These are phyloP conservation scores for Eupeodes latifasciatus DNA, from an alignment of 2,888 invertebrate species.

Conservation along the genomic window DNA sequence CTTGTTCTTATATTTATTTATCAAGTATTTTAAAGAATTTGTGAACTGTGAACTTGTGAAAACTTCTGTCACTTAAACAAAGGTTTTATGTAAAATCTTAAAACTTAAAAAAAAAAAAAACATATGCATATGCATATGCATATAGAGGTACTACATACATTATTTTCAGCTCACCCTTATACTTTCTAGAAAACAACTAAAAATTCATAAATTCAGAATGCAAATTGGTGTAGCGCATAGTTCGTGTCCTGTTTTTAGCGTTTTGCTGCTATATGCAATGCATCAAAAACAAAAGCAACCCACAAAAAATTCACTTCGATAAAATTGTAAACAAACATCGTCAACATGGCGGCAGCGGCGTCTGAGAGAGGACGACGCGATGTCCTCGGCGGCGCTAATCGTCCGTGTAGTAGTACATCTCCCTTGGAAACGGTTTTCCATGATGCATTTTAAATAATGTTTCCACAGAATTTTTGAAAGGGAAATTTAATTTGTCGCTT, in stretches of 20 bases:
- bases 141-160: no score
- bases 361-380: neutral
- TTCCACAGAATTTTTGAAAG: conserved; percentile 60
- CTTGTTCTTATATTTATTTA: no score
- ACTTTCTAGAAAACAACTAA: neutral
- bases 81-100: no score
- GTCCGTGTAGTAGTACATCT: neutral
- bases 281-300: conserved; percentile 51
- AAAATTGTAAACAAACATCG: conserved; percentile 67
- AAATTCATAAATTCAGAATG: neutral
- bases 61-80: no score
- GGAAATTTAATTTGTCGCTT: conserved; percentile 66
- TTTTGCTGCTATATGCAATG: neutral
- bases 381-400: conserved; percentile 12
- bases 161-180: no score
- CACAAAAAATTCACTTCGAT: conserved; percentile 44
- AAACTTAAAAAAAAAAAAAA: no score
- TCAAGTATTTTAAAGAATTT: no score
- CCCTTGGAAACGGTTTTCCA: conserved; percentile 12
- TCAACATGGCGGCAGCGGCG: neutral
- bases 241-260: neutral
- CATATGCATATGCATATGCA: no score
- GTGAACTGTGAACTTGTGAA: no score
- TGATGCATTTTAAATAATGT: conserved; percentile 63
- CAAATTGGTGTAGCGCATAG: neutral